Evolutionary conservation across 2,113 vertebrate species (phyloP).

Genomic region (Pluvianellus socialis): DNA sequence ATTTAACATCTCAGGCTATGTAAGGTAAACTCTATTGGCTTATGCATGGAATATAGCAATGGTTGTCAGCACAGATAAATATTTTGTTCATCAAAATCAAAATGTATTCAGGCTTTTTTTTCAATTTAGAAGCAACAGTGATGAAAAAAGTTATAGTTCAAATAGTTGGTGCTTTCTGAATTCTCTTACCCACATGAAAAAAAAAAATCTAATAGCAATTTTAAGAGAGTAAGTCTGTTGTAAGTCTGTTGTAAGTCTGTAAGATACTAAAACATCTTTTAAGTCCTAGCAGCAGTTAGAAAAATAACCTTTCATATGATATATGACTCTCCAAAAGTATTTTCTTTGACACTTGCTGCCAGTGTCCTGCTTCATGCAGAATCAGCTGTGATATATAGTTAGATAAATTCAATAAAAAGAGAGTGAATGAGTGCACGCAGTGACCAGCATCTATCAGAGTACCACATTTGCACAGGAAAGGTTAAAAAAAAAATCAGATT

Average conservation of each 20-base stretch:
- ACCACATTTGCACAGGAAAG: background rate
- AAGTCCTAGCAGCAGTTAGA: background rate
- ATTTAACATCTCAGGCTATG: background rate
- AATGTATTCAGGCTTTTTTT: background rate
- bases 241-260: background rate
- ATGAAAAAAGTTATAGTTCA: background rate
- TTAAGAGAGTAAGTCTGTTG: background rate
- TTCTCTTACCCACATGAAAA: background rate
- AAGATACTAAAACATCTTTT: background rate
- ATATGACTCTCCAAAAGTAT: background rate
- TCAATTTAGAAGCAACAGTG: background rate
- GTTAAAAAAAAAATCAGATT: background rate
- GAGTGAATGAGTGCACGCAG: background rate
- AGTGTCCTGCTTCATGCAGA: background rate
- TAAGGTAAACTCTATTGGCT: background rate
- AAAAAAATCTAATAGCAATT: background rate
- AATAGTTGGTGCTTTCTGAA: background rate
- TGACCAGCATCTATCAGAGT: background rate
- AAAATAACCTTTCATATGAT: background rate
- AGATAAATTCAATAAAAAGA: background rate
- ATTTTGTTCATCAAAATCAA: conserved; percentile 11
- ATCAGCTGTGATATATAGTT: background rate
- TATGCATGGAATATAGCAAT: background rate
- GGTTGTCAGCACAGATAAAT: conserved; percentile 20
- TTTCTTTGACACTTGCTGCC: background rate